Conservation (phyloP, 2,797 vertebrate genomes). For the Typhlichthys eigenmanni region DNA sequence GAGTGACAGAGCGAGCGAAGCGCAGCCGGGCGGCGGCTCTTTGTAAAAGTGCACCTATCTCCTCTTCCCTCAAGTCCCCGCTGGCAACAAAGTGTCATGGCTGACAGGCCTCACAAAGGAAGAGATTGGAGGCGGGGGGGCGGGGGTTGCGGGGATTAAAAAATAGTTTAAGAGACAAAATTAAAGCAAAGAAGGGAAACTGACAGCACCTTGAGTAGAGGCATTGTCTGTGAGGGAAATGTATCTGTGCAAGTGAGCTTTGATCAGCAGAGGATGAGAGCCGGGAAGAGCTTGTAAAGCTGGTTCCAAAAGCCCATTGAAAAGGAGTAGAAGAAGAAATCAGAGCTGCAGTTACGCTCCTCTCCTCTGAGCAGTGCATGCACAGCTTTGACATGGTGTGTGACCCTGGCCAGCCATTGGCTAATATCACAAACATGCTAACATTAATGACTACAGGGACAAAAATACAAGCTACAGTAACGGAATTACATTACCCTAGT, state of each 20-base stretch:
- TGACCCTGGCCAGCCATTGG: conserved; percentile 1
- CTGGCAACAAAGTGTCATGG: conserved; percentile 81
- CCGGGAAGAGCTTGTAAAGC: conserved; percentile 73
- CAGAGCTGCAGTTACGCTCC: conserved; percentile 55
- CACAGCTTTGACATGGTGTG: neutral
- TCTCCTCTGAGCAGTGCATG: conserved; percentile 12
- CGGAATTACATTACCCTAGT: too few species aligned
- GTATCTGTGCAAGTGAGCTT: conserved; percentile 74
- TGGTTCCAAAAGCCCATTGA: conserved; percentile 64
- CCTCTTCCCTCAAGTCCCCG: conserved; percentile 77
- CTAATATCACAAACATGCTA: too few species aligned
- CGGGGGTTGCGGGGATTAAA: conserved; percentile 66
- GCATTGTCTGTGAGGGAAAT: conserved; percentile 79
- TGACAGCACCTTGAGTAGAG: conserved; percentile 82
- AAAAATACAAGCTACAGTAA: too few species aligned
- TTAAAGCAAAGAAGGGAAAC: conserved; percentile 82
- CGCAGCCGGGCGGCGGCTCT: conserved; percentile 76
- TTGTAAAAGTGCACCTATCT: conserved; percentile 80
- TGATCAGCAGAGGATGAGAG: conserved; percentile 79
- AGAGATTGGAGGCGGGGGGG: conserved; percentile 70
- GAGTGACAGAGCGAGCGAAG: conserved; percentile 75
- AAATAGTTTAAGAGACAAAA: conserved; percentile 82
- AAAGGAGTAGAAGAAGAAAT: conserved; percentile 52
- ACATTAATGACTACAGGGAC: too few species aligned
- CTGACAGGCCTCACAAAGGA: conserved; percentile 79